Evolutionary conservation across 1,140 invertebrate species (phyloP), one percentile per base, ranked within the genome.

Genomic region (Cecropterus lyciades): DNA sequence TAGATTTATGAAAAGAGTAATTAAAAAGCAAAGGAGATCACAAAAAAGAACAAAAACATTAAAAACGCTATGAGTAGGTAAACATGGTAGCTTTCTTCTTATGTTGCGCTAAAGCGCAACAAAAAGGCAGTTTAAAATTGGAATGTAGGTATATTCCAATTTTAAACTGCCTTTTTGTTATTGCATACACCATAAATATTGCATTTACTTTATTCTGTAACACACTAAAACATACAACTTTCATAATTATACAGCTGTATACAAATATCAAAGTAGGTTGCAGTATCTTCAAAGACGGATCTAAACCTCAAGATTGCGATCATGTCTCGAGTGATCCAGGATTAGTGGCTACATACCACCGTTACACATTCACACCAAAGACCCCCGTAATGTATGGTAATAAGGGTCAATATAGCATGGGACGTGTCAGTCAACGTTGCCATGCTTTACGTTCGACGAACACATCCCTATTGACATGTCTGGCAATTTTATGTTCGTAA

Each of bases 321-420:
- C 72, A 49, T 66, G 71, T 77, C 71, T 74, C 72, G 43, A 72
- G 74, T 79, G 74, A 79, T 79, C 76, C 77, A 30, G 75, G 79
- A 82, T 82, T 81, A 81, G 72, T 49, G 69, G 43, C 51, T 69
- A 68, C 49, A 75, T 72, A 56, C 68, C 60, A 68, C 59, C 24
- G 11, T 43, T 40, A 48, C 30, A 56, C 24, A 8, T 30, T 24
- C 15, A n/a, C 27, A 14, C 13, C 9, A 45, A 57, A 63, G 30
- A 40, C 17, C 27, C 48, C 48, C 27, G 57, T 51, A 43, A 15
- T 0, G 0, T 8, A 37, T 30, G 0, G 4, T 20, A 15, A 57
- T 68, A 77, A 27, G 20, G 43, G 66, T 37, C 16, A 69, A 48
- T 66, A 53, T 72, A n/a, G 49, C 10, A 15, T 68, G 37, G 15